These are phyloP conservation scores for Dinocampus coccinellae DNA, from an alignment of 2,888 invertebrate genomes.

Conservation along the genomic window DNA sequence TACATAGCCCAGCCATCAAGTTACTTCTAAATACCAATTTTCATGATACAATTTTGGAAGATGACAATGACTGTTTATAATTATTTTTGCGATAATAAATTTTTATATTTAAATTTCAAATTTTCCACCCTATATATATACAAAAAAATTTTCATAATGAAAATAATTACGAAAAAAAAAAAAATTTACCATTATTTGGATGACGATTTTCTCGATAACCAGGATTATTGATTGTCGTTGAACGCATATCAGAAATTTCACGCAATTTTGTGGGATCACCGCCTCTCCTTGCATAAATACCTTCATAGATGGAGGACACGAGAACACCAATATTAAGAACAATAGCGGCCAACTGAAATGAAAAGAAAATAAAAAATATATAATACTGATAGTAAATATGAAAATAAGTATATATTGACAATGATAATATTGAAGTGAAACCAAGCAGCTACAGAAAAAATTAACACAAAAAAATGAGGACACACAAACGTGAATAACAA, in stretches of 20 bases:
- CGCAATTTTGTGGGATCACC: slow-evolving; percentile 83
- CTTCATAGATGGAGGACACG: slow-evolving; percentile 84
- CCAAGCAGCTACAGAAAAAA: neutral
- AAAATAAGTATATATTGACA: neutral
- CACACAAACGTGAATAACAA: neutral
- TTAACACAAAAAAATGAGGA: neutral
- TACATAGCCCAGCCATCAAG: neutral
- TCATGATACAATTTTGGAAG: neutral
- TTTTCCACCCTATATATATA: neutral
- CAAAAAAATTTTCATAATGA: neutral
- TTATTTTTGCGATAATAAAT: neutral
- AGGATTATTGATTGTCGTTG: slow-evolving; percentile 87
- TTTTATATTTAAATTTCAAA: neutral
- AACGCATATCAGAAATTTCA: slow-evolving; percentile 74
- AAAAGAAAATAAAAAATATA: slow-evolving; percentile 21
- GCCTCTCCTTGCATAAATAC: slow-evolving; percentile 82
- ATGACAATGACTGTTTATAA: neutral
- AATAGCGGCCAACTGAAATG: slow-evolving; percentile 82
- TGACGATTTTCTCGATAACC: slow-evolving; percentile 80
- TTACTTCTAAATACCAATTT: neutral
- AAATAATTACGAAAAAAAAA: neutral
- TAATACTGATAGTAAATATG: neutral
- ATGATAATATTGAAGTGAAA: neutral
- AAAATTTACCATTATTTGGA: slow-evolving; percentile 62
- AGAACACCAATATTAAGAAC: slow-evolving; percentile 81